These are phyloP conservation scores for Onychomys leucogaster DNA, from an alignment of 2,797 vertebrate species.

Conservation along the genomic window DNA sequence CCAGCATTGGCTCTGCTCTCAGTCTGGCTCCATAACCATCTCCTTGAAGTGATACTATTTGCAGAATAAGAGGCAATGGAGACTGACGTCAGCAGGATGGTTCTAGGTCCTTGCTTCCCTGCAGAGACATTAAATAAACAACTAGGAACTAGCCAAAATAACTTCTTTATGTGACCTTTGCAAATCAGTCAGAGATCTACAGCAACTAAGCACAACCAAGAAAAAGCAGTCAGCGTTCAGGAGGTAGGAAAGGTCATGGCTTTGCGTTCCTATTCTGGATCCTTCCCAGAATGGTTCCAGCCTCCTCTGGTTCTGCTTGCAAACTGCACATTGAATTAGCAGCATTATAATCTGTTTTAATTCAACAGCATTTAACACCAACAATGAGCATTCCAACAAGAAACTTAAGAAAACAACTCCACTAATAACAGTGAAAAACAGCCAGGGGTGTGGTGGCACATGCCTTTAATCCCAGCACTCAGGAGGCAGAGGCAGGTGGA, in stretches of 20 bases:
- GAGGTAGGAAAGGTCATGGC: background rate
- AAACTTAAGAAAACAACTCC: slow-evolving; percentile 25
- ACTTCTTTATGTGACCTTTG: background rate
- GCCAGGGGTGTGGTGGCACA: background rate
- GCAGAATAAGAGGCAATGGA: background rate
- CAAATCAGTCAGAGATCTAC: background rate
- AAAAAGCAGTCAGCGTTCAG: background rate
- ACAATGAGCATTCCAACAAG: slow-evolving; percentile 4
- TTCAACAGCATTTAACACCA: background rate
- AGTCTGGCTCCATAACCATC: background rate
- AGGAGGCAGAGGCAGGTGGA: background rate
- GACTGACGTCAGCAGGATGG: background rate
- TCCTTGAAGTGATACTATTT: background rate
- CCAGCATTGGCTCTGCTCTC: background rate
- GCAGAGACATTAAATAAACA: background rate
- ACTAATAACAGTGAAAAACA: background rate
- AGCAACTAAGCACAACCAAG: background rate
- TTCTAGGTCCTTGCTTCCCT: background rate
- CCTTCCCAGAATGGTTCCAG: background rate
- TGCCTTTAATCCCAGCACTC: background rate
- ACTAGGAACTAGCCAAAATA: background rate
- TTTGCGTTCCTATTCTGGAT: background rate
- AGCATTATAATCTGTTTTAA: background rate
- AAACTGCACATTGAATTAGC: background rate
- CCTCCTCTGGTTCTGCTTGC: background rate